phyloP scores from a whole-genome alignment of 2,797 vertebrate species.

The Myripristis jacobus region DNA sequence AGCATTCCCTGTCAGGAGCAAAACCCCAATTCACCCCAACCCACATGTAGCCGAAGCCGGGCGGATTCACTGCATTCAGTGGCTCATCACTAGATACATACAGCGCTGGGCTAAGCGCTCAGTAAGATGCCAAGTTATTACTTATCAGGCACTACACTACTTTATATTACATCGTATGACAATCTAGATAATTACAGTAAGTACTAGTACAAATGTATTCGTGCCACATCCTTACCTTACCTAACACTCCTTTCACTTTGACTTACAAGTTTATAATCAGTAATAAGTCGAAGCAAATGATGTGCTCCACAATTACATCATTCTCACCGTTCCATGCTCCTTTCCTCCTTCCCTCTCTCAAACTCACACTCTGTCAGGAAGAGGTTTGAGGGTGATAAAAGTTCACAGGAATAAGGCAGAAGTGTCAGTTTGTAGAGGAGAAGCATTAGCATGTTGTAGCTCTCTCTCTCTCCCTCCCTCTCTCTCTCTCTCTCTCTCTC shows the following conservation, averaged over 20 bases:
- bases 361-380: conserved; percentile 39
- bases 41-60: too few relatives aligned
- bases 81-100: too few relatives aligned
- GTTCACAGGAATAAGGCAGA: conserved; percentile 65
- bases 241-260: background rate
- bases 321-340: conserved; percentile 23
- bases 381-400: conserved; percentile 46
- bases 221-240: background rate
- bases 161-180: background rate
- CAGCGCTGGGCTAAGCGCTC: too few relatives aligned
- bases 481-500: too few relatives aligned
- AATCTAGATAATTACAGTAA: background rate
- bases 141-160: background rate
- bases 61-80: too few relatives aligned
- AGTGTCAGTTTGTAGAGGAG: conserved; percentile 47
- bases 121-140: background rate
- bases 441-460: conserved; percentile 27
- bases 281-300: background rate
- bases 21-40: too few relatives aligned
- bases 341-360: conserved; percentile 2
- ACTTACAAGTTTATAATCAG: background rate
- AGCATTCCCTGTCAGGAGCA: too few relatives aligned
- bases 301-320: conserved; percentile 55
- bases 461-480: too few relatives aligned
- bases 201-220: background rate